Conservation (phyloP, 2,888 invertebrate species). For the Metellina segmentata region DNA sequence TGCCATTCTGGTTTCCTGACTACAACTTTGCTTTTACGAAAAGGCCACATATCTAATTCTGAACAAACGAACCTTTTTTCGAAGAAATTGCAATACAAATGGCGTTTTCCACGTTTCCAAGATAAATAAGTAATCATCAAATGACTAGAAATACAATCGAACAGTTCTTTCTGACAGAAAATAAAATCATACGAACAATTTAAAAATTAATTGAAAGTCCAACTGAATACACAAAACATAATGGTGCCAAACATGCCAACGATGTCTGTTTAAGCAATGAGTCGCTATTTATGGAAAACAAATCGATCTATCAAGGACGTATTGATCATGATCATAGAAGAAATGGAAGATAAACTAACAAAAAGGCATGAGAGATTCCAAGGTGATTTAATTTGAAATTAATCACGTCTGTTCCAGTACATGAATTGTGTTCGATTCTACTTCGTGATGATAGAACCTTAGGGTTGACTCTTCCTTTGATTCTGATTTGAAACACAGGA, state of each 20-base stretch:
- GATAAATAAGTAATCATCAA: too few relatives aligned
- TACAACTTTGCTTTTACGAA: too few relatives aligned
- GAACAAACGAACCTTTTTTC: too few relatives aligned
- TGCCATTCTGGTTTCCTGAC: too few relatives aligned
- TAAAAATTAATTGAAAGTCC: neutral
- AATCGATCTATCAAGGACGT: neutral
- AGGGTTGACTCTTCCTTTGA: too few relatives aligned
- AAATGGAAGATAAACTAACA: neutral
- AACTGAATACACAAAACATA: neutral
- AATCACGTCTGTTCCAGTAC: neutral
- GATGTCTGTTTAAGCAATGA: neutral
- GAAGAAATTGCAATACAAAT: too few relatives aligned
- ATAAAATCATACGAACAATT: too few relatives aligned
- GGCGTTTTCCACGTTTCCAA: too few relatives aligned
- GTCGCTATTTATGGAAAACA: neutral
- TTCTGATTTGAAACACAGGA: too few relatives aligned
- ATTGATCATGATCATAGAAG: neutral
- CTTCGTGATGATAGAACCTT: neutral
- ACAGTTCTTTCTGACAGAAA: too few relatives aligned
- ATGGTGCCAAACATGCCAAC: neutral
- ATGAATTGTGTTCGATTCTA: neutral
- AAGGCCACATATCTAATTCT: too few relatives aligned
- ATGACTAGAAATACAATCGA: too few relatives aligned
- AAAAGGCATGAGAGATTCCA: neutral
- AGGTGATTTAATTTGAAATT: neutral